These are phyloP conservation scores for Oreochromis grahami DNA, from an alignment of 2,797 vertebrate species.

Conservation along the genomic window DNA sequence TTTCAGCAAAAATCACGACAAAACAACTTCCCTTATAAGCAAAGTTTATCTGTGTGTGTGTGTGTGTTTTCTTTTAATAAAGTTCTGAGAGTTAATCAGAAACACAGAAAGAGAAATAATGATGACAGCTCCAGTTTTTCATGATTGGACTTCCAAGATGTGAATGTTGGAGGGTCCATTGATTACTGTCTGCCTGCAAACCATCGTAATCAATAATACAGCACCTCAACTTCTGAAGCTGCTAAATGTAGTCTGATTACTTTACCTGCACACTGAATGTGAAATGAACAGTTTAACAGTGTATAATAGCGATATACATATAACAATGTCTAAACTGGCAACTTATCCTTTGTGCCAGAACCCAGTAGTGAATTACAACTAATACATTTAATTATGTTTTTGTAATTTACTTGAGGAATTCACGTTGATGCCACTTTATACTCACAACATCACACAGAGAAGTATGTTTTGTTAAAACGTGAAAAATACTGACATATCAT, in stretches of 20 bases:
- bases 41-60: conserved; percentile 8
- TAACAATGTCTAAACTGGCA: neutral
- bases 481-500: neutral
- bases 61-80: conserved; percentile 42
- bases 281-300: neutral
- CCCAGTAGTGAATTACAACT: neutral
- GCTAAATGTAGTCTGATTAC: neutral
- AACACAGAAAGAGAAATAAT: conserved; percentile 36
- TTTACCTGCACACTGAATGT: neutral
- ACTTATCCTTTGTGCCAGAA: neutral
- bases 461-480: neutral
- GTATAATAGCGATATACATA: neutral
- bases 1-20: conserved; percentile 50
- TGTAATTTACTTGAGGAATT: neutral
- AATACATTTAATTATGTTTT: neutral
- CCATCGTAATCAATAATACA: conserved; percentile 15
- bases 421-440: neutral
- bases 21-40: conserved; percentile 50
- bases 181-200: conserved; percentile 32
- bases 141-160: conserved; percentile 44
- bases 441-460: neutral
- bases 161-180: conserved; percentile 19
- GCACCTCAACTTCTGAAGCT: conserved; percentile 1
- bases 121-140: conserved; percentile 26
- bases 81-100: conserved; percentile 47